Evolutionary conservation across 2,888 invertebrate species (phyloP), one percentile per base, ranked within the genome.

Genomic region (Drosophila prolongata): DNA sequence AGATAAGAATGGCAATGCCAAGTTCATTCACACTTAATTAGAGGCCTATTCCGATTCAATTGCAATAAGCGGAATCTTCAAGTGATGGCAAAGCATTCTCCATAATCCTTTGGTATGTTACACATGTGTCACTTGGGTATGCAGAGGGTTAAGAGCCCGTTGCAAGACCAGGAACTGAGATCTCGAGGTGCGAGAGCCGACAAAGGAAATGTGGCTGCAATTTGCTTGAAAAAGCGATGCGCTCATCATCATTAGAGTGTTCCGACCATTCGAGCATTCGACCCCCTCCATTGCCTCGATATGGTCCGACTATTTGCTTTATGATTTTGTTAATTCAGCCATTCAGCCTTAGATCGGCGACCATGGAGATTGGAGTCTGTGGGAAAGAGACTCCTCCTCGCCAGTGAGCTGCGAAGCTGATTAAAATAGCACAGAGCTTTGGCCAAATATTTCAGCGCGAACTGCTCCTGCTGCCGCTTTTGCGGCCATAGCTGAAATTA

Each of bases 201-300:
- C 82, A 87, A 82, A 87, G 82, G 88, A 88, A 88, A 82, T 80
- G 88, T 76, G 87, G 61, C 81, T 80, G 89, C 80, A 86, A 87
- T 87, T 89, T 86, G 80, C 83, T 80, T 79, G 86, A 87, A 85
- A 89, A 87, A 85, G 88, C 89, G 81, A 87, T 88, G 83, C 69
- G 89, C 89, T 86, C 85, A 86, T 89, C 85, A 86, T 86, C 85
- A 86, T 86, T 86, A 86, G 85, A 89, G 65, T 61, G 75, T 61
- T 56, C 78, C 55, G 24, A 24, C 24, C 24, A 24, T 24, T 24
- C 24, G 24, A 16, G 38, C 37, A 24, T 24, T 24, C 24, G 24
- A 16, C 46, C 37, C 27, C 10, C 49, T 42, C 47, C 16, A 14
- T 50, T 35, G 43, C 53, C 53, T 30, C 42, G n/a, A 67, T 76